Percentiles rank a stretch among this genome's conserved stretches.
Evolutionary conservation across 1,140 invertebrate genomes (phyloP).

Genomic region (Bemisia tabaci): DNA sequence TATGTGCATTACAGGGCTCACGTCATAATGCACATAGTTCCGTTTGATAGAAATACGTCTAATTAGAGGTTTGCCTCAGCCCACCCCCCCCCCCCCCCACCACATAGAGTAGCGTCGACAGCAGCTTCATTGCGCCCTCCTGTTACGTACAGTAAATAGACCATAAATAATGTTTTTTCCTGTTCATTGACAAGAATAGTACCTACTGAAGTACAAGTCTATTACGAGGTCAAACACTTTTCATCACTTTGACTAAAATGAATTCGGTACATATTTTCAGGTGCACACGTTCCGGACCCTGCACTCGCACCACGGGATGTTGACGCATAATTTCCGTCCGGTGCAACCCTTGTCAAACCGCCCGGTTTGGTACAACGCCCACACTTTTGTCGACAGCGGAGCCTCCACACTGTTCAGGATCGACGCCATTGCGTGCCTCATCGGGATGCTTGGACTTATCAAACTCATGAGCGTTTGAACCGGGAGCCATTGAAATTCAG

Average conservation of each 20-base stretch:
- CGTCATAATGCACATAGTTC: too few relatives aligned
- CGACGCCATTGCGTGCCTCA: too few relatives aligned
- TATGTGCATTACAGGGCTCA: too few relatives aligned
- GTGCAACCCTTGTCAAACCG: constrained; percentile 56
- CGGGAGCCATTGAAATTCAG: too few relatives aligned
- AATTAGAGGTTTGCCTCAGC: too few relatives aligned
- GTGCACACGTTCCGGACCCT: constrained; percentile 58
- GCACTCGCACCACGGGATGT: constrained; percentile 42
- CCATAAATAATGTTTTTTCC: neutral
- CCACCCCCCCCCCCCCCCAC: too few relatives aligned
- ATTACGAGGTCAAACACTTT: neutral
- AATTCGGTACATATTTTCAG: constrained; percentile 34
- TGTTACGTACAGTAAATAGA: neutral
- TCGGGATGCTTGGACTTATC: too few relatives aligned
- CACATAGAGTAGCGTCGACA: too few relatives aligned
- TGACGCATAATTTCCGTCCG: constrained; percentile 63
- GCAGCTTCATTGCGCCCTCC: neutral
- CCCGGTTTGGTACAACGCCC: constrained; percentile 21
- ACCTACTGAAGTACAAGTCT: neutral
- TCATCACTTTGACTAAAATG: neutral
- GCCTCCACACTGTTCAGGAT: too few relatives aligned
- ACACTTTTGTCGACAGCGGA: neutral
- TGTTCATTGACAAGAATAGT: neutral
- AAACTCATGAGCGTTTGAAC: too few relatives aligned
- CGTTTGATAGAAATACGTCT: too few relatives aligned